phyloP scores from a whole-genome alignment of 2,888 invertebrate species.

The Cephus pulcher region DNA sequence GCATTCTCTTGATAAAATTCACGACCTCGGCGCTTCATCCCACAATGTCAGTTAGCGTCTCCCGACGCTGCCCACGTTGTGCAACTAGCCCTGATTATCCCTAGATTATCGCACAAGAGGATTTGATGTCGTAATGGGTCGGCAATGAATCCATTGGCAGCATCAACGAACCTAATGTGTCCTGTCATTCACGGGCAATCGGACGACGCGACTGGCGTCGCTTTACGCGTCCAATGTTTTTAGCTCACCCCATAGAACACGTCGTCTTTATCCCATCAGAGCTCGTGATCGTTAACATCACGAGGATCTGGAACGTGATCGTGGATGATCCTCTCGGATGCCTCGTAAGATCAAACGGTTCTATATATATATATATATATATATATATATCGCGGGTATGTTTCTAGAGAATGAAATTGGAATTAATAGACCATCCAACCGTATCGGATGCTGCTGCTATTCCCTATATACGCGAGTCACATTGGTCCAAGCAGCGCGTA shows the following conservation, averaged over 20 bases:
- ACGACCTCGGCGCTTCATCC: neutral
- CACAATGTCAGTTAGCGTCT: too few species aligned
- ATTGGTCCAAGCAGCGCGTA: too few species aligned
- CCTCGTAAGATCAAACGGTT: too few species aligned
- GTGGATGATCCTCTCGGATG: too few species aligned
- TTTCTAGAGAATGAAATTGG: too few species aligned
- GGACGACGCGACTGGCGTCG: slow-evolving; percentile 6
- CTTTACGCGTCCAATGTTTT: slow-evolving; percentile 12
- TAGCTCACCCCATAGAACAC: slow-evolving; percentile 12
- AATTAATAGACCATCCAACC: too few species aligned
- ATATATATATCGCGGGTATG: too few species aligned
- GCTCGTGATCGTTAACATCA: neutral
- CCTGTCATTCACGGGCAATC: slow-evolving; percentile 52
- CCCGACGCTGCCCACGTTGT: slow-evolving; percentile 33
- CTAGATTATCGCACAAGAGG: slow-evolving; percentile 60
- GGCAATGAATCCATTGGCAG: slow-evolving; percentile 59
- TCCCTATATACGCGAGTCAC: too few species aligned
- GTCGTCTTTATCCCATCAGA: slow-evolving; percentile 26
- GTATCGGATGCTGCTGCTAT: too few species aligned
- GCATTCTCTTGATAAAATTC: neutral
- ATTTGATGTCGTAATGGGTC: slow-evolving; percentile 51
- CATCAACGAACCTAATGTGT: slow-evolving; percentile 40
- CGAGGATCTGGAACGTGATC: too few species aligned
- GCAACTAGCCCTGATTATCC: slow-evolving; percentile 59
- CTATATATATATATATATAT: too few species aligned